phyloP scores from a whole-genome alignment of 2,797 vertebrate species.

The Anableps anableps region DNA sequence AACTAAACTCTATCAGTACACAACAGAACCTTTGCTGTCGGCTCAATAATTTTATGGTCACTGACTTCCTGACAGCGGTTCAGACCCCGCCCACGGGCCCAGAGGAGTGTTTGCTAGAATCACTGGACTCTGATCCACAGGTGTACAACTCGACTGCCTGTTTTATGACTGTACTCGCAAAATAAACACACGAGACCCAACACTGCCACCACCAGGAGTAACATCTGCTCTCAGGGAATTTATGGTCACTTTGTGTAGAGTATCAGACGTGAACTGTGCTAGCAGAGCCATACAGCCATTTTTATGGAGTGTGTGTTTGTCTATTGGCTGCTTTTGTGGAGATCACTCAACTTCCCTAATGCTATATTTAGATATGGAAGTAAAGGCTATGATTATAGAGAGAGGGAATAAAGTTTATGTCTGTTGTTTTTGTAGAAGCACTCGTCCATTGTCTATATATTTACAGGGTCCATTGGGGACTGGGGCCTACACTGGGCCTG shows the following conservation, averaged over 20 bases:
- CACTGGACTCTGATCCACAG: slow-evolving; percentile 75
- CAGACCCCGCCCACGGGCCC: slow-evolving; percentile 2
- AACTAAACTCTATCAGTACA: slow-evolving; percentile 8
- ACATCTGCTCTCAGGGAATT: slow-evolving; percentile 47
- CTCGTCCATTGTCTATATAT: neutral
- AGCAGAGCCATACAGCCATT: neutral
- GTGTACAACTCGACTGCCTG: slow-evolving; percentile 37
- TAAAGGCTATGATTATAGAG: neutral
- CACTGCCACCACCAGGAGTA: slow-evolving; percentile 20
- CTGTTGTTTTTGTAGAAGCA: neutral
- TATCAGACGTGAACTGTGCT: slow-evolving; percentile 28
- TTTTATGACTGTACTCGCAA: slow-evolving; percentile 59
- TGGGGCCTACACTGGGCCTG: neutral
- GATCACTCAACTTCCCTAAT: slow-evolving; percentile 6
- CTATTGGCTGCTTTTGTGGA: slow-evolving; percentile 1
- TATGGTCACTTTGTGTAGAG: slow-evolving; percentile 14
- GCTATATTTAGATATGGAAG: neutral
- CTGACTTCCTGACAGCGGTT: slow-evolving; percentile 34
- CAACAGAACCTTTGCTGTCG: slow-evolving; percentile 19
- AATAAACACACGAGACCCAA: slow-evolving; percentile 60
- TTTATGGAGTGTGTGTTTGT: slow-evolving; percentile 6
- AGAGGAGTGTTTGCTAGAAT: slow-evolving; percentile 51
- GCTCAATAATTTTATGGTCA: slow-evolving; percentile 47
- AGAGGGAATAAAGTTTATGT: neutral
- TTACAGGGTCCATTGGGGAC: neutral